phyloP scores from a whole-genome alignment of 2,113 vertebrate species.

The Tiliqua scincoides region DNA sequence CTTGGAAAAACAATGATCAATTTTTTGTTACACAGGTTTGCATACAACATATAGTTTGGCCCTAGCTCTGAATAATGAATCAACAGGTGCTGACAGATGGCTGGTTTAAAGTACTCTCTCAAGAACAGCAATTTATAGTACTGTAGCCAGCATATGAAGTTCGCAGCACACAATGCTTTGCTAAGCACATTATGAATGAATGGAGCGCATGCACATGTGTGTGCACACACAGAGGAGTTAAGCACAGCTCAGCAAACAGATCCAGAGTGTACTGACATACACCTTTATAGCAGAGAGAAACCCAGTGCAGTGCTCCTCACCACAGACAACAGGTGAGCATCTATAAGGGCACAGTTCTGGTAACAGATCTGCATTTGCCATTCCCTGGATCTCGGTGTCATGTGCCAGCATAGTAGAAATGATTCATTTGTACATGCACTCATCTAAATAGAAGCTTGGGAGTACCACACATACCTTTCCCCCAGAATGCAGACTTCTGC shows the following conservation, averaged over 20 bases:
- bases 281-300: not conserved
- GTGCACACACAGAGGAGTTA: not conserved
- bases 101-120: not conserved
- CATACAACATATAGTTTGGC: not conserved
- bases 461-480: too few species aligned
- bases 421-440: not conserved
- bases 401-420: not conserved
- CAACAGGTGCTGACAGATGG: not conserved
- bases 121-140: not conserved
- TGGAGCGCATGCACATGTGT: not conserved
- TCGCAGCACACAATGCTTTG: conserved; percentile 6
- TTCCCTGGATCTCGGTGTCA: too few species aligned
- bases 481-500: not conserved
- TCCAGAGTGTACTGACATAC: not conserved
- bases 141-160: not conserved
- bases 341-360: not conserved
- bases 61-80: conserved; percentile 6
- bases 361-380: not conserved
- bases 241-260: not conserved
- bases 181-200: conserved; percentile 27
- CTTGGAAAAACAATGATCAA: not conserved
- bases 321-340: not conserved
- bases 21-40: not conserved
- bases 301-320: not conserved
- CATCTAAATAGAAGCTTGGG: not conserved